Conservation (phyloP, 2,797 vertebrate species). For the Rhyacichthys aspro region DNA sequence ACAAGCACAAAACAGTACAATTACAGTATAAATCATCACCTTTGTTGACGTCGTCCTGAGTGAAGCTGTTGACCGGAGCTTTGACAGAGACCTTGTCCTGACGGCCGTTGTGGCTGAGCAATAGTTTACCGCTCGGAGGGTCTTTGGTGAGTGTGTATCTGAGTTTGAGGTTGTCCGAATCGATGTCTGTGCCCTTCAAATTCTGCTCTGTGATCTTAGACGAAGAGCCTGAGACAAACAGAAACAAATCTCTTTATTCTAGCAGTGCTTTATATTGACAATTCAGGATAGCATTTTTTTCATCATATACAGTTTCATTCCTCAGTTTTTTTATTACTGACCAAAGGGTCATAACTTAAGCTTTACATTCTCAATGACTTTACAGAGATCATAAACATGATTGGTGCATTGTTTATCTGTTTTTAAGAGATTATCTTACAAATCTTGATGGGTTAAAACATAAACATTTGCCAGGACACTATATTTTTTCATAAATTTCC, state of each 20-base stretch:
- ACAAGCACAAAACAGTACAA: too few species aligned
- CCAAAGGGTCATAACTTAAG: background rate
- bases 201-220: constrained; percentile 88
- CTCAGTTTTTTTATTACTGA: too few species aligned
- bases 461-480: too few species aligned
- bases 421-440: too few species aligned
- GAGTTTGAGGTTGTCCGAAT: constrained; percentile 81
- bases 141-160: constrained; percentile 87
- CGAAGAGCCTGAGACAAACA: constrained; percentile 79
- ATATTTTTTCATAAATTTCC: too few species aligned
- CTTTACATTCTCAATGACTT: too few species aligned
- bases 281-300: too few species aligned
- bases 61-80: constrained; percentile 88
- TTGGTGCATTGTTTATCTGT: too few species aligned
- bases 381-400: too few species aligned
- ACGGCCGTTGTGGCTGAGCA: constrained; percentile 67
- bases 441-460: too few species aligned
- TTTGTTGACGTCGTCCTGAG: constrained; percentile 91
- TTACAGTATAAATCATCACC: constrained; percentile 68
- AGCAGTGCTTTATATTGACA: too few species aligned
- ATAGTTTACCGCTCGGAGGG: constrained; percentile 80
- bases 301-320: too few species aligned
- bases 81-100: constrained; percentile 80
- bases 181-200: constrained; percentile 83
- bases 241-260: background rate